Conservation (phyloP, 2,113 vertebrate species). For the Bufo bufo region DNA sequence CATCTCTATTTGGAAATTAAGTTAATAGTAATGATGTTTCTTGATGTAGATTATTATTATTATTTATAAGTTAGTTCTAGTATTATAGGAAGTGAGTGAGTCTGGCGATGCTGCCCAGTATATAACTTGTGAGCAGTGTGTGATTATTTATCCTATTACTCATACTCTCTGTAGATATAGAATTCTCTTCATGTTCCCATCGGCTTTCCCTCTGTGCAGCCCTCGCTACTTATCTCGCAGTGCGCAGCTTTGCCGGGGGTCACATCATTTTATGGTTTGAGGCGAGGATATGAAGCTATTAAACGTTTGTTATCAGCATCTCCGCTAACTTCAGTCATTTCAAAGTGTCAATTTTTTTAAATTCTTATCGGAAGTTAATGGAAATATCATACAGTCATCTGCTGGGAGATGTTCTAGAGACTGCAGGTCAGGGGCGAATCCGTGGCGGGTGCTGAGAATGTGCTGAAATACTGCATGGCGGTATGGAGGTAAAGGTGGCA, state of each 20-base stretch:
- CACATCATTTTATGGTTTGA: not conserved
- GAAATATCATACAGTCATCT: not conserved
- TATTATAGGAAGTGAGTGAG: not conserved
- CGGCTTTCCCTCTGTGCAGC: not conserved
- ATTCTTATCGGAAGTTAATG: not conserved
- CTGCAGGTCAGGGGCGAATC: not conserved
- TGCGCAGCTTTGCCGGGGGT: constrained; percentile 8
- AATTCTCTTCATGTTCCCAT: not conserved
- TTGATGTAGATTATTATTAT: too few relatives aligned
- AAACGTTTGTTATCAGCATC: not conserved
- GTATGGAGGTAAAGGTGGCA: too few relatives aligned
- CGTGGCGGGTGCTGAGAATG: not conserved
- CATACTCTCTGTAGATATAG: not conserved
- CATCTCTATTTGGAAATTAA: too few relatives aligned
- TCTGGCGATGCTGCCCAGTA: not conserved
- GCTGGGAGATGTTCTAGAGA: not conserved
- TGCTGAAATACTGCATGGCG: not conserved
- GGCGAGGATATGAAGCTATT: not conserved
- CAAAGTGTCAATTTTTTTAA: not conserved
- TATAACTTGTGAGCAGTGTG: not conserved
- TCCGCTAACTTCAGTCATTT: not conserved
- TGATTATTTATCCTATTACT: not conserved
- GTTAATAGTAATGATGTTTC: too few relatives aligned
- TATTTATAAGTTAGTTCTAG: too few relatives aligned
- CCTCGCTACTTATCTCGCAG: not conserved